Percentiles rank a stretch among this genome's conserved stretches.
phyloP scores from a whole-genome alignment of 2,797 vertebrate genomes.

The Spheniscus humboldti region DNA sequence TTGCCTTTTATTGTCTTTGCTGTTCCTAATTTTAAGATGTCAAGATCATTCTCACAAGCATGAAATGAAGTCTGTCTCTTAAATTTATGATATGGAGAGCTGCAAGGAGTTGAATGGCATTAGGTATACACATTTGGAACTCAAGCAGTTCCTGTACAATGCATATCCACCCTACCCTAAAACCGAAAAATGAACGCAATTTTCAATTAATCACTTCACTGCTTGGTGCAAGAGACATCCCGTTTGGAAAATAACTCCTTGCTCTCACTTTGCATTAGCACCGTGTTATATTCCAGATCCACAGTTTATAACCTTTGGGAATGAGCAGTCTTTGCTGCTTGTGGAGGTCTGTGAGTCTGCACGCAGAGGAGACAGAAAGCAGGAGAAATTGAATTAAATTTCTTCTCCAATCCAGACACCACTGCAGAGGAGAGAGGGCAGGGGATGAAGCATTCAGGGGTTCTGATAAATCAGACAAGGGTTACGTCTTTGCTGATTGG shows the following conservation, averaged over 20 bases:
- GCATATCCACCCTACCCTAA: neutral
- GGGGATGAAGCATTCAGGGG: neutral
- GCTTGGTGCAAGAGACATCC: neutral
- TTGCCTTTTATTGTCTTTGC: neutral
- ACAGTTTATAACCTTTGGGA: neutral
- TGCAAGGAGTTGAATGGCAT: neutral
- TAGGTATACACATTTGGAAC: neutral
- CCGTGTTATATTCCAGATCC: neutral
- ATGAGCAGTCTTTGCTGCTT: neutral
- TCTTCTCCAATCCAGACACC: neutral
- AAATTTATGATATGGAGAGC: neutral
- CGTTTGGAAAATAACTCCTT: neutral
- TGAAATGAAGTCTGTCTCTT: neutral
- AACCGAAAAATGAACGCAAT: neutral
- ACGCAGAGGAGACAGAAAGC: neutral
- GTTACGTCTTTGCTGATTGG: neutral
- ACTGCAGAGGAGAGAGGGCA: neutral
- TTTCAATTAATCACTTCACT: neutral
- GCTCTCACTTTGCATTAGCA: neutral
- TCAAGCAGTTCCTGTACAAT: neutral
- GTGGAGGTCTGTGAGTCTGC: neutral
- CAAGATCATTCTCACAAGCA: neutral
- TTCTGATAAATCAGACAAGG: neutral
- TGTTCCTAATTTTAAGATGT: neutral
- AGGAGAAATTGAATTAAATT: neutral